These are phyloP conservation scores for Sinocyclocheilus maitianheensis DNA, from an alignment of 2,113 vertebrate genomes.

Conservation along the genomic window DNA sequence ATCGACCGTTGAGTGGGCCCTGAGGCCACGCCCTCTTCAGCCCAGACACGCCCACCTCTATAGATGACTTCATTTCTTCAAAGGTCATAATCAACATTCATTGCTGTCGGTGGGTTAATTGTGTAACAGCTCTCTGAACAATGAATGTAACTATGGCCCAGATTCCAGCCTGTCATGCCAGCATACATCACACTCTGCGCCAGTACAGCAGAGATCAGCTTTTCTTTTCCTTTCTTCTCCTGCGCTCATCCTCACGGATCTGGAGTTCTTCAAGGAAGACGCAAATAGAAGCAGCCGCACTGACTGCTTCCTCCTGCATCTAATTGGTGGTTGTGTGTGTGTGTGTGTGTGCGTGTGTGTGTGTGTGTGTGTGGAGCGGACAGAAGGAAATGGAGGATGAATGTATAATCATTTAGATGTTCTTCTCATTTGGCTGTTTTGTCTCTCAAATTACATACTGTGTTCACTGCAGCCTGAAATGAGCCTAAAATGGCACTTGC, in stretches of 20 bases:
- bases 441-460: slow-evolving; percentile 78
- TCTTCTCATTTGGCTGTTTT: slow-evolving; percentile 77
- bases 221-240: slow-evolving; percentile 58
- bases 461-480: slow-evolving; percentile 51
- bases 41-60: slow-evolving; percentile 54
- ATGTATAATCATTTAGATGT: slow-evolving; percentile 81
- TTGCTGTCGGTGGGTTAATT: slow-evolving; percentile 99
- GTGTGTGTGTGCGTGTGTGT: slow-evolving; percentile 9
- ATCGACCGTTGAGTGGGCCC: slow-evolving; percentile 99
- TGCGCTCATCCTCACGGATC: slow-evolving; percentile 53
- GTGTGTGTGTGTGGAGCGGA: slow-evolving; percentile 62
- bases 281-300: slow-evolving; percentile 74
- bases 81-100: slow-evolving; percentile 99
- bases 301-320: slow-evolving; percentile 71
- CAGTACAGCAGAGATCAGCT: slow-evolving; percentile 9
- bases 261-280: slow-evolving; percentile 67
- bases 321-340: slow-evolving; percentile 78
- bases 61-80: slow-evolving; percentile 54
- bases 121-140: slow-evolving; percentile 98
- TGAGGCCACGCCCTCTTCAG: slow-evolving; percentile 69
- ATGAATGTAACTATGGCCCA: slow-evolving; percentile 99
- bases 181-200: background rate
- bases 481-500: slow-evolving; percentile 40
- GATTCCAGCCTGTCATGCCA: slow-evolving; percentile 60
- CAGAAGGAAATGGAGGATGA: slow-evolving; percentile 76